A percentile compares a stretch with the other conserved stretches of the same genome.
These are phyloP conservation scores for Caenorhabditis inopinata DNA, from an alignment of 1,140 invertebrate genomes.

Conservation along the genomic window DNA sequence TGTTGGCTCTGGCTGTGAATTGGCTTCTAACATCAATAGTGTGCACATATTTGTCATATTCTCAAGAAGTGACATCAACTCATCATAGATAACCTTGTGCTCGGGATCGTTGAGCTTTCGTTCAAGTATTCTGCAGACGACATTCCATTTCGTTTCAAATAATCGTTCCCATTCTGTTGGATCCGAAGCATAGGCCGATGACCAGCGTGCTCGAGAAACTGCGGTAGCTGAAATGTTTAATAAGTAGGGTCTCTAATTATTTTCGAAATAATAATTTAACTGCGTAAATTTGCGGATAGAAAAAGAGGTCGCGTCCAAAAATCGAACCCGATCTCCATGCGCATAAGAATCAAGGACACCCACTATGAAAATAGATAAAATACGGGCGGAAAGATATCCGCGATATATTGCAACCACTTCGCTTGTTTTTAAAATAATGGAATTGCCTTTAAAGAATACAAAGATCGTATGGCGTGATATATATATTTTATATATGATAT, in stretches of 20 bases:
- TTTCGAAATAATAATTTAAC: no score
- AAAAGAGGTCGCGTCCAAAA: no score
- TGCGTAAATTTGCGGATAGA: no score
- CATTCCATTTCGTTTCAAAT: constrained; percentile 91
- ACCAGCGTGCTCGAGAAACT: neutral
- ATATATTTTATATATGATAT: no score
- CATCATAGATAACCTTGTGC: constrained; percentile 32
- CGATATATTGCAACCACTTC: no score
- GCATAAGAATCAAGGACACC: no score
- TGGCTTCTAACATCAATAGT: constrained; percentile 80
- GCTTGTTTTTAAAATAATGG: no score
- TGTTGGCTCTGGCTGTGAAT: constrained; percentile 58
- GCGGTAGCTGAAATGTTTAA: neutral
- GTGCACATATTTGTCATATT: constrained; percentile 86
- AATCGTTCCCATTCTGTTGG: constrained; percentile 71
- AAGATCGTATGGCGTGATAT: no score
- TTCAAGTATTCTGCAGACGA: constrained; percentile 80
- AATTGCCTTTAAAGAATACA: no score
- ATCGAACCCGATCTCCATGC: no score
- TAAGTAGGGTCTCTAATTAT: no score
- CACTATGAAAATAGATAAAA: neutral
- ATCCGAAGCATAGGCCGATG: constrained; percentile 61
- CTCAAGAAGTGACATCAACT: constrained; percentile 32
- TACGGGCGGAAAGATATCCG: neutral
- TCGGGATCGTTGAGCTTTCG: constrained; percentile 69